Evolutionary conservation across 2,113 vertebrate genomes (phyloP).

Genomic region (Ifrita kowaldi): DNA sequence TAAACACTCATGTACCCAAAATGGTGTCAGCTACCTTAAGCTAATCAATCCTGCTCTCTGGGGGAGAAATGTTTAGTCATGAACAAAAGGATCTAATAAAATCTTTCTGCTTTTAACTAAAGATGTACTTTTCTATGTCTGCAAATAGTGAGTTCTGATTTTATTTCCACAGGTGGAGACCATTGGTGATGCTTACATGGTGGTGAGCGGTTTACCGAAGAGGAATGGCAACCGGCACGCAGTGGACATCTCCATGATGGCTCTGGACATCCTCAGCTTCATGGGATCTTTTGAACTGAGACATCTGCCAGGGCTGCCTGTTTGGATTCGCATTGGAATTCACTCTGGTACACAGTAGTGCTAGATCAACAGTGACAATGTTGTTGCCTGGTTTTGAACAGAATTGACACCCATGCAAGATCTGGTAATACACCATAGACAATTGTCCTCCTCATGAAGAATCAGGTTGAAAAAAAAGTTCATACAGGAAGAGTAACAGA

Average conservation of each 20-base stretch:
- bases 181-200: constrained; percentile 97
- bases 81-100: background rate
- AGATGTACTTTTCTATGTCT: background rate
- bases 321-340: constrained; percentile 98
- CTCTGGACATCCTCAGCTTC: constrained; percentile 92
- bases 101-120: background rate
- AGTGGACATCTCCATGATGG: constrained; percentile 93
- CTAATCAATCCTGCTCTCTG: background rate
- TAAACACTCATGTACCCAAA: background rate
- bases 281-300: constrained; percentile 90
- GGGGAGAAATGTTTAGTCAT: background rate
- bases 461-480: background rate
- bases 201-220: constrained; percentile 91
- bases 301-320: constrained; percentile 91
- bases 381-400: background rate
- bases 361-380: background rate
- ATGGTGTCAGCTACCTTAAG: background rate
- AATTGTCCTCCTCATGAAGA: background rate
- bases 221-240: constrained; percentile 92
- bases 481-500: background rate
- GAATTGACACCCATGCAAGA: background rate
- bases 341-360: constrained; percentile 84
- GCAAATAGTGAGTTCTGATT: background rate
- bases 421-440: background rate
- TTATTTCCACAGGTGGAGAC: constrained; percentile 87